These are phyloP conservation scores for Parnassius apollo DNA, from an alignment of 2,888 invertebrate species.

Conservation along the genomic window DNA sequence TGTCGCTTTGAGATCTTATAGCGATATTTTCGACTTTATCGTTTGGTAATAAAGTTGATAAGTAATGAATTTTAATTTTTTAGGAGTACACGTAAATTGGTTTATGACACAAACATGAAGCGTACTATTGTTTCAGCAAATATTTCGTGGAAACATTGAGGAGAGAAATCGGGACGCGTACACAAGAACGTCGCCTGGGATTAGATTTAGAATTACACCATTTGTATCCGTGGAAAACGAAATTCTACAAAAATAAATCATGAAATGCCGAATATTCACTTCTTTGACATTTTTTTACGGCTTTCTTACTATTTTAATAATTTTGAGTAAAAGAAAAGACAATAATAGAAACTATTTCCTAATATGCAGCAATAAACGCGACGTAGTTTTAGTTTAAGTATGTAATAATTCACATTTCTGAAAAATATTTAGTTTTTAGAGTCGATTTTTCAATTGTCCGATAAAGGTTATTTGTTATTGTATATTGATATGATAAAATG, in stretches of 20 bases:
- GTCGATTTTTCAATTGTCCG: too few relatives aligned
- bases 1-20: conserved; percentile 16
- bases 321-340: not conserved
- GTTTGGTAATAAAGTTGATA: conserved; percentile 29
- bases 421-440: too few relatives aligned
- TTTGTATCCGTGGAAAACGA: conserved; percentile 11
- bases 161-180: conserved; percentile 65
- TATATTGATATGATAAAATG: too few relatives aligned
- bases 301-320: not conserved
- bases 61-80: conserved; percentile 25
- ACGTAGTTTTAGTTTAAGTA: too few relatives aligned
- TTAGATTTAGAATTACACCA: conserved; percentile 47
- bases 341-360: too few relatives aligned
- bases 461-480: too few relatives aligned
- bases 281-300: not conserved
- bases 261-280: not conserved
- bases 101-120: conserved; percentile 58
- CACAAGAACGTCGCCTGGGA: conserved; percentile 56
- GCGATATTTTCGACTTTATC: conserved; percentile 40
- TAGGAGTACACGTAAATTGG: conserved; percentile 34
- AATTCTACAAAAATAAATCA: conserved; percentile 5
- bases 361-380: too few relatives aligned
- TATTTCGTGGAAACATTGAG: conserved; percentile 71
- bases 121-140: conserved; percentile 77
- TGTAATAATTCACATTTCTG: too few relatives aligned